phyloP scores from a whole-genome alignment of 2,113 vertebrate genomes.

The Pollimyrus isidori region DNA sequence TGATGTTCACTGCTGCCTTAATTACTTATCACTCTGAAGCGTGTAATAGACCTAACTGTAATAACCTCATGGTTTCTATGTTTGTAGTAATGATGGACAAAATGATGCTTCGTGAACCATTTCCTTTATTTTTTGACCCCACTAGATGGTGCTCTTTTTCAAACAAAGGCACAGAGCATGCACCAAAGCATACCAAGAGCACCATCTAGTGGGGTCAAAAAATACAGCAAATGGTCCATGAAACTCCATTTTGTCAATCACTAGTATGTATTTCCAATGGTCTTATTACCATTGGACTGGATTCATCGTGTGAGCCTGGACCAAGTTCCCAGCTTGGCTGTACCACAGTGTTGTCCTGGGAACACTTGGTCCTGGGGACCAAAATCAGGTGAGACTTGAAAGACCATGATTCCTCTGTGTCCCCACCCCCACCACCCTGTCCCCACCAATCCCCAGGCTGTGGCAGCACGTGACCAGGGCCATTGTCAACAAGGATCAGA shows the following conservation, averaged over 20 bases:
- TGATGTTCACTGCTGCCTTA: background rate
- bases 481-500: constrained; percentile 96
- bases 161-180: background rate
- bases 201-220: background rate
- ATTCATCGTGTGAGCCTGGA: background rate
- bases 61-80: background rate
- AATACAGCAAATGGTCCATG: background rate
- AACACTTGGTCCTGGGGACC: background rate
- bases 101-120: background rate
- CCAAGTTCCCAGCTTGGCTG: background rate
- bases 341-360: background rate
- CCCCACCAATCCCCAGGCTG: constrained; percentile 60
- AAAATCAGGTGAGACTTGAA: background rate
- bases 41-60: background rate
- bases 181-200: background rate
- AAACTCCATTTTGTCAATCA: background rate
- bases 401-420: background rate
- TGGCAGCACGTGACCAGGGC: constrained; percentile 95
- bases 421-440: background rate
- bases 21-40: background rate
- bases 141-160: background rate
- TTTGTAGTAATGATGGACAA: background rate
- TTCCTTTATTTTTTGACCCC: background rate
- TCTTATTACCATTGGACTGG: background rate
- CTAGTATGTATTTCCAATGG: background rate